These are phyloP conservation scores for Hetaerina titia DNA, from an alignment of 2,888 invertebrate species.

Conservation along the genomic window DNA sequence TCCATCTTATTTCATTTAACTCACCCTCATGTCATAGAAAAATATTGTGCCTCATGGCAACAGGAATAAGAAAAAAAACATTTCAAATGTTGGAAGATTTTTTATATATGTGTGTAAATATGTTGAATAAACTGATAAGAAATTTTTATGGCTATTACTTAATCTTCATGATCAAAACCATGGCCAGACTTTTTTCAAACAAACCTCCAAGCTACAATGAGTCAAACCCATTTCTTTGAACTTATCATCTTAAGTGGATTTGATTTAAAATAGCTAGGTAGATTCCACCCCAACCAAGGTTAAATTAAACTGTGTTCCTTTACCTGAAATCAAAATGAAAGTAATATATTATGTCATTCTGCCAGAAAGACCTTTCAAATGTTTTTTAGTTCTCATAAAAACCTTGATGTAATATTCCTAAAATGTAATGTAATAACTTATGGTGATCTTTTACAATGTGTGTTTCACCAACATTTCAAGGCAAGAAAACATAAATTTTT, in stretches of 20 bases:
- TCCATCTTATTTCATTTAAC: not conserved
- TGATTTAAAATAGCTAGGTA: not conserved
- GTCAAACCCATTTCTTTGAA: not conserved
- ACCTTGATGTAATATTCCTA: no score
- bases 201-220: not conserved
- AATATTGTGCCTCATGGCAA: not conserved
- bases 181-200: not conserved
- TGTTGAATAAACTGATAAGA: slow-evolving; percentile 34
- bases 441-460: no score
- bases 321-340: not conserved
- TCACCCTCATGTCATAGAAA: not conserved
- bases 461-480: no score
- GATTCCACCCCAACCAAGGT: not conserved
- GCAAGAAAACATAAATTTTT: no score
- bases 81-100: slow-evolving; percentile 32
- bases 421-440: no score
- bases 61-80: slow-evolving; percentile 15
- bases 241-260: not conserved
- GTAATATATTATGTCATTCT: no score
- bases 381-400: no score
- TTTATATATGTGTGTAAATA: slow-evolving; percentile 18
- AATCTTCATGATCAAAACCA: not conserved
- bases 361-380: no score
- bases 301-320: not conserved
- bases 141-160: not conserved